Evolutionary conservation across 2,797 vertebrate species (phyloP), one percentile per base, ranked within the genome.

Genomic region (Philypnodon macrostomus): DNA sequence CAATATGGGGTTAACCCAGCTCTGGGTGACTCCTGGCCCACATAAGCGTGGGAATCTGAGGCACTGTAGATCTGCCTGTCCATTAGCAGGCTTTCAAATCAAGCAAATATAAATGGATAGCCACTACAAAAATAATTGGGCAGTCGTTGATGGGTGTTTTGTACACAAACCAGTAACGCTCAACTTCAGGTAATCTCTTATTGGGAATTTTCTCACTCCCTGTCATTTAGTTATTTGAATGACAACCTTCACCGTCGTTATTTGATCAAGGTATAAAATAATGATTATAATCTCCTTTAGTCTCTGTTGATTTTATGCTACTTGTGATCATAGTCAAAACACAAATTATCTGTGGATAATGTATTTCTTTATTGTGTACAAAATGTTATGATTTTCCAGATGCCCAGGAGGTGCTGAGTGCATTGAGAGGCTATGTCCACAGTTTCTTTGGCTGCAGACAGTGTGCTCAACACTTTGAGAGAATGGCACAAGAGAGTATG

Each of bases 391-490:
- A 1, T 39, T 15, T 48, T 65, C 32, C 79, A 92, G 90, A 87
- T 29, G 83, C 90, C 0, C 77, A 69, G 73, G 93, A 96, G 68
- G 93, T 96, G 47, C 89, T 96, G 14, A 63, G 30, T 32, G 79
- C 89, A 0, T 87, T 98, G 90, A 90, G 92, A 33, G 60, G 24
- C 50, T 98, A 98, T 0, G 33, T 98, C 9, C 78, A 1, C 24
- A 76, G 59, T 73, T 98, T 96, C 83, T 98, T 98, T 0, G 93
- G 94, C 63, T 98, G 96, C 79, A 89, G 70, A 15, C 23, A 58
- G 0, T 98, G 95, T 0, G 93, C 96, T 0, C 9, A 58, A 18
- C 95, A 98, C 83, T 98, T 98, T 0, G 91, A 95, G 77, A 76
- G 64, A 74, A 97, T 97, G 95, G 93, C 92, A 0, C 46, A 46